These are phyloP conservation scores for Hoplodrina blanda DNA, from an alignment of 2,888 invertebrate genomes.

Conservation along the genomic window DNA sequence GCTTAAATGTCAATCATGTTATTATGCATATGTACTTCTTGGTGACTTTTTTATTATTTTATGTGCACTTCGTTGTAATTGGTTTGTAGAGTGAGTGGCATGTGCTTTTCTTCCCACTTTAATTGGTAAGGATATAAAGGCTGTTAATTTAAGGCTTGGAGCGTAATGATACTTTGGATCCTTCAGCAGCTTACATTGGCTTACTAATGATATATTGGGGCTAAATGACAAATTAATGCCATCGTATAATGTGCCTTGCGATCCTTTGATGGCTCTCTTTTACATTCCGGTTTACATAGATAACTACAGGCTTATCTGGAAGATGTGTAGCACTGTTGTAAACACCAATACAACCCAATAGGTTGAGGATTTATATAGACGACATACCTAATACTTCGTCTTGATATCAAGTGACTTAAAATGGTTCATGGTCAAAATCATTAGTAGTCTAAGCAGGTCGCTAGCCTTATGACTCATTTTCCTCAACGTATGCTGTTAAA, in stretches of 20 bases:
- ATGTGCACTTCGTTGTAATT: slow-evolving; percentile 21
- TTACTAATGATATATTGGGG: not conserved
- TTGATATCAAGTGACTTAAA: not conserved
- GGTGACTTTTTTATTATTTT: slow-evolving; percentile 21
- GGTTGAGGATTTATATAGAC: not conserved
- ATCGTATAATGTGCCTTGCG: not conserved
- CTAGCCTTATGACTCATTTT: slow-evolving; percentile 49
- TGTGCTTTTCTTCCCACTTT: slow-evolving; percentile 5
- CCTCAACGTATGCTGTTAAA: slow-evolving; percentile 13
- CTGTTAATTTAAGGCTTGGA: not conserved
- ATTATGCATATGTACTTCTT: slow-evolving; percentile 17
- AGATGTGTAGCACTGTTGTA: not conserved
- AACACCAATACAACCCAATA: not conserved
- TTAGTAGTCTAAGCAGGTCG: slow-evolving; percentile 11
- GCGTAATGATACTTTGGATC: not conserved
- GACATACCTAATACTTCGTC: not conserved
- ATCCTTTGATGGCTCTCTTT: not conserved
- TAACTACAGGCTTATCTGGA: not conserved
- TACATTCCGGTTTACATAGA: not conserved
- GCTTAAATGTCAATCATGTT: slow-evolving; percentile 53
- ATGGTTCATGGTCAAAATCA: slow-evolving; percentile 21
- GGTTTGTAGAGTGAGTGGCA: not conserved
- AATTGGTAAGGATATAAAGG: not conserved
- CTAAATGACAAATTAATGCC: not conserved
- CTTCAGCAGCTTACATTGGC: not conserved